Base-by-base conservation (phyloP, 2,797 vertebrate species). In the Craterocephalus amniculus region DNA sequence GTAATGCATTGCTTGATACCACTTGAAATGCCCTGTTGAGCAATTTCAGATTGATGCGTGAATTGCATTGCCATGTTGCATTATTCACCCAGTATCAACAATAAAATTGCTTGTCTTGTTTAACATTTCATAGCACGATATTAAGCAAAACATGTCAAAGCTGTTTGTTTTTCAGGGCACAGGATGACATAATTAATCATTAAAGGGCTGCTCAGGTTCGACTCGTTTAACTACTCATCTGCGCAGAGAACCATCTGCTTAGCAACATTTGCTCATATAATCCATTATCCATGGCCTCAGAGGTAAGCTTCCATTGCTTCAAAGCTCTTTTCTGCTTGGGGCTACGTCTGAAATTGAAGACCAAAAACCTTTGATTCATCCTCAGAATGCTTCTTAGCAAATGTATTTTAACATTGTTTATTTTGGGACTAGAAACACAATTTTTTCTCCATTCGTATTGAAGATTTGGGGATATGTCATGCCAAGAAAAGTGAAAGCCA, bases 181-280 rank as follows among this genome's bases (percentile, higher is more conserved):
- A 4, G 4, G 26, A 3, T 58, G 70, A 84, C 35, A 24, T 24
- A 45, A 84, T 79, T 85, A 63, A 71, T 83, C 74, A 71, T 59
- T 27, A 57, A 77, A 45, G 62, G 51, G 68, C 54, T 55, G 52
- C 63, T 75, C 55, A 63, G 71, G 74, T 83, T 82, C 60, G 74
- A 79, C 67, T 90, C 76, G 72, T 85, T 83, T 76, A 77, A 74
- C 67, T 87, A 63, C 62, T 88, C 74, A 71, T 87, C 72, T 81
- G 63, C 81, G 80, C 85, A 81, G 65, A 71, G 71, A 84, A 76
- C 40, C 84, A 71, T 77, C 60, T 61, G 73, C 84, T 83, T 81
- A 86, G 85, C 84, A 79, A 86, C 76, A 77, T n/a, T 76, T 76
- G 38, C 77, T 82, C 65, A 52, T 58, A 78, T 67, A 81, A 88